Evolutionary conservation across 2,888 invertebrate genomes (phyloP).

Genomic region (Cataglyphis cursor): DNA sequence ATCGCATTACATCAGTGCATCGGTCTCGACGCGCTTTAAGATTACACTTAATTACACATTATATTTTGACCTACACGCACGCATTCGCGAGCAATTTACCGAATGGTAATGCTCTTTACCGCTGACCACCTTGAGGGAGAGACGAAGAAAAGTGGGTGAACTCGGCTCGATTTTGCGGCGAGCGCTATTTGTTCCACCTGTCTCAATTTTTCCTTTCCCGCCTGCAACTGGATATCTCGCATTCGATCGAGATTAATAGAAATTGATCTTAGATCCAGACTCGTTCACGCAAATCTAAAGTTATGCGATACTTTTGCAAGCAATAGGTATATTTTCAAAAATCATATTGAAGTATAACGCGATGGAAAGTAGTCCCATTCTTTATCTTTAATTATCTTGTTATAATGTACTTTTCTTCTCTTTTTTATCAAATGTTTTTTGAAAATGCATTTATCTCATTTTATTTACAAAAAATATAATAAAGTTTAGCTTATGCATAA

Average conservation of each 20-base stretch:
- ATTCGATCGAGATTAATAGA: slow-evolving; percentile 1
- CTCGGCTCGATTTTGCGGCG: slow-evolving; percentile 68
- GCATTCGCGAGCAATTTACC: slow-evolving; percentile 59
- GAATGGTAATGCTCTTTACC: slow-evolving; percentile 65
- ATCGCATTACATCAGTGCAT: slow-evolving; percentile 73
- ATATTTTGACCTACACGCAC: slow-evolving; percentile 69
- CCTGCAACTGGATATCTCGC: slow-evolving; percentile 5
- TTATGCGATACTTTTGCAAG: not conserved
- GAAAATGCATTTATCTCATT: not conserved
- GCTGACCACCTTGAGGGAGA: slow-evolving; percentile 64
- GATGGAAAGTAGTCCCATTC: not conserved
- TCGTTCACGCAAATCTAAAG: slow-evolving; percentile 10
- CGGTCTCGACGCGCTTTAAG: slow-evolving; percentile 69
- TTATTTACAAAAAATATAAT: not conserved
- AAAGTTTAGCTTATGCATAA: not conserved
- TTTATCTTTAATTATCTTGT: not conserved
- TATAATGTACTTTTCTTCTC: not conserved
- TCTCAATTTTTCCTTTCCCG: slow-evolving; percentile 34
- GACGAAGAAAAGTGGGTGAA: slow-evolving; percentile 75
- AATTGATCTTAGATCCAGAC: not conserved
- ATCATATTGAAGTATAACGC: not conserved
- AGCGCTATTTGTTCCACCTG: slow-evolving; percentile 48
- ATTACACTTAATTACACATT: slow-evolving; percentile 77
- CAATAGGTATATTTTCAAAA: slow-evolving; percentile 7
- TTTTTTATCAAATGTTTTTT: not conserved